Conservation (phyloP, 2,888 invertebrate species). For the Standfussiana lucernea region DNA sequence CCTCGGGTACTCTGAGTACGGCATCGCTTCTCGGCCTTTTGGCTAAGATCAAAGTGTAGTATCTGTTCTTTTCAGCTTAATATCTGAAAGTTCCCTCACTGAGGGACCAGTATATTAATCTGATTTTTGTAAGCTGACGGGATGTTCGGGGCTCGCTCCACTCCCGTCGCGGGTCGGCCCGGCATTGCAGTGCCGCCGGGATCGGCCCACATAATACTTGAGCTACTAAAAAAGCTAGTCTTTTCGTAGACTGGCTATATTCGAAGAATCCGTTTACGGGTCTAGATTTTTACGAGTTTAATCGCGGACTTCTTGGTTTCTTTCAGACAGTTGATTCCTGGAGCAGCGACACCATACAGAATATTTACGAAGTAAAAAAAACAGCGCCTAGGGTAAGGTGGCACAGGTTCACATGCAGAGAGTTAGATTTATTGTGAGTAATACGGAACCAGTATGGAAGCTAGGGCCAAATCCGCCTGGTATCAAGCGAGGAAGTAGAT, state of each 20-base stretch:
- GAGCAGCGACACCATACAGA: background rate
- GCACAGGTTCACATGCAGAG: background rate
- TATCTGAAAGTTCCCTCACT: constrained; percentile 49
- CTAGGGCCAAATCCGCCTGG: background rate
- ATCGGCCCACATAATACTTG: constrained; percentile 12
- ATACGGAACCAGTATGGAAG: constrained; percentile 61
- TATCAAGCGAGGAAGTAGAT: constrained; percentile 71
- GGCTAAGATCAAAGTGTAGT: constrained; percentile 52
- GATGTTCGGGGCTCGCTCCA: constrained; percentile 47
- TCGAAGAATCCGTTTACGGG: background rate
- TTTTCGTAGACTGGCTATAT: background rate
- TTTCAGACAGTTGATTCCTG: background rate
- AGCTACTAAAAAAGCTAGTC: no score
- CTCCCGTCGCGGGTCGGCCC: constrained; percentile 41
- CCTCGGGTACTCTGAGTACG: fast-evolving
- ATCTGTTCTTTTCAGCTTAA: constrained; percentile 51
- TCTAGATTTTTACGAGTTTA: background rate
- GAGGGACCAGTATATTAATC: constrained; percentile 49
- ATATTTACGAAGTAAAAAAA: background rate
- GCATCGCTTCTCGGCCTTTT: constrained; percentile 50
- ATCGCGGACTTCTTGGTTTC: background rate
- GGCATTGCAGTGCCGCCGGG: constrained; percentile 37
- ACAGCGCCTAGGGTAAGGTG: background rate
- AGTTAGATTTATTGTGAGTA: background rate
- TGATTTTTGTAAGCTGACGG: constrained; percentile 37